Percentiles rank a stretch among this genome's conserved stretches.
Evolutionary conservation across 1,140 invertebrate genomes (phyloP).

Genomic region (Frieseomelitta varia): DNA sequence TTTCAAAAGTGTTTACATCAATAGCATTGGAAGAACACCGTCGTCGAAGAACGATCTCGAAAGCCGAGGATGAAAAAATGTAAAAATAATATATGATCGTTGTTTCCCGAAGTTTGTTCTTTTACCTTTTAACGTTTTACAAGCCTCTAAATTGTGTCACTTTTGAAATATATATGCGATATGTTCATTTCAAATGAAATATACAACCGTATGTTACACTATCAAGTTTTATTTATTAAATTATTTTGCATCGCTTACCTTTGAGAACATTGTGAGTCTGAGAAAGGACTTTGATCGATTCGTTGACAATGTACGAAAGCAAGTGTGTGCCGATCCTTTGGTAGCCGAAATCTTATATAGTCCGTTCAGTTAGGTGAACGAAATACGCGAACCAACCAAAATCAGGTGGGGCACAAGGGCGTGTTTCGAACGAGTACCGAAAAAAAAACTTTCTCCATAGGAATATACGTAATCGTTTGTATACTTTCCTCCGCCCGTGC

Average conservation of each 20-base stretch:
- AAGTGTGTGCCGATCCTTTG: slow-evolving; percentile 28
- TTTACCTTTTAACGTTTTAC: no score
- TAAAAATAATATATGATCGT: background rate
- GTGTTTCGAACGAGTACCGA: slow-evolving; percentile 21
- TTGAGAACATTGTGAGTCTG: slow-evolving; percentile 56
- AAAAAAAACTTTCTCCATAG: slow-evolving; percentile 42
- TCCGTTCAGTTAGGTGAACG: background rate
- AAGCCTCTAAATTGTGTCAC: background rate
- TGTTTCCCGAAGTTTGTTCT: no score
- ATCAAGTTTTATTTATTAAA: background rate
- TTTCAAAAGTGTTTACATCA: background rate
- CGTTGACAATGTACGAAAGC: slow-evolving; percentile 31
- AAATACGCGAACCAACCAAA: background rate
- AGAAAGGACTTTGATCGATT: slow-evolving; percentile 46
- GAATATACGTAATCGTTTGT: slow-evolving; percentile 19
- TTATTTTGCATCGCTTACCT: slow-evolving; percentile 43
- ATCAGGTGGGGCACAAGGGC: slow-evolving; percentile 46
- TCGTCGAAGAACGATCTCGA: background rate
- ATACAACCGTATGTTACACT: background rate
- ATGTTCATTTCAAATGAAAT: background rate
- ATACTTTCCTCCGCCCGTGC: slow-evolving; percentile 23
- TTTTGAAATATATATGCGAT: background rate
- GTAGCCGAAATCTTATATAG: slow-evolving; percentile 51
- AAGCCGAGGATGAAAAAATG: background rate
- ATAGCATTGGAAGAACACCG: background rate